A percentile compares a stretch with the other conserved stretches of the same genome.
phyloP scores from a whole-genome alignment of 2,113 vertebrate genomes.

The Rhinoderma darwinii region DNA sequence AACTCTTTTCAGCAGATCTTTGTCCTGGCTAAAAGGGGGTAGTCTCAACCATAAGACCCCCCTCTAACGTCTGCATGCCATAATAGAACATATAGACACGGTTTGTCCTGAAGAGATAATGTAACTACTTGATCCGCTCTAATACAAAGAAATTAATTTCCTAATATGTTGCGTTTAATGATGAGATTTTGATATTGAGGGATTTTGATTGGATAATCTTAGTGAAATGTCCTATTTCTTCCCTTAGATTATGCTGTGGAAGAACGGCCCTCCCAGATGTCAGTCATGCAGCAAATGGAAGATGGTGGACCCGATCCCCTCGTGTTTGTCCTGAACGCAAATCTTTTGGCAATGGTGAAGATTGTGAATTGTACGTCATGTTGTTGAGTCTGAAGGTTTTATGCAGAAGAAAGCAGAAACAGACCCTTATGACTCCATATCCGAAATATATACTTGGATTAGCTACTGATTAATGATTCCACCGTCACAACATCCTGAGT shows the following conservation, averaged over 20 bases:
- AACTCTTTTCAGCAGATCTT: too few relatives aligned
- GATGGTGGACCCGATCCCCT: slow-evolving; percentile 92
- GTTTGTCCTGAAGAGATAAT: too few relatives aligned
- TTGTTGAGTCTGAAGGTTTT: slow-evolving; percentile 22
- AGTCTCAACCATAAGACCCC: too few relatives aligned
- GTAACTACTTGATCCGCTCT: too few relatives aligned
- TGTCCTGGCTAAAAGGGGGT: too few relatives aligned
- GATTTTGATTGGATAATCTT: neutral
- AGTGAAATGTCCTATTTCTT: slow-evolving; percentile 18
- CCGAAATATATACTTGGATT: too few relatives aligned
- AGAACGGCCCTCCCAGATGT: slow-evolving; percentile 92
- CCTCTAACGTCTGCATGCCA: too few relatives aligned
- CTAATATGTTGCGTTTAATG: too few relatives aligned
- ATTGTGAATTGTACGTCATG: slow-evolving; percentile 96
- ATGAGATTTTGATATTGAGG: neutral
- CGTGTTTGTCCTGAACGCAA: slow-evolving; percentile 97
- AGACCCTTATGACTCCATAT: neutral
- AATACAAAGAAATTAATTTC: too few relatives aligned
- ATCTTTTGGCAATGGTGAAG: slow-evolving; percentile 97
- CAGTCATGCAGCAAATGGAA: slow-evolving; percentile 95
- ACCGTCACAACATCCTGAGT: too few relatives aligned
- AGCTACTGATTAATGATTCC: too few relatives aligned
- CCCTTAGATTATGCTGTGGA: slow-evolving; percentile 93
- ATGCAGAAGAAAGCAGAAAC: neutral
- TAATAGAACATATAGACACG: too few relatives aligned